Base-by-base conservation (phyloP, 1,140 invertebrate species). In the Brachionus asplanchnoidis region DNA sequence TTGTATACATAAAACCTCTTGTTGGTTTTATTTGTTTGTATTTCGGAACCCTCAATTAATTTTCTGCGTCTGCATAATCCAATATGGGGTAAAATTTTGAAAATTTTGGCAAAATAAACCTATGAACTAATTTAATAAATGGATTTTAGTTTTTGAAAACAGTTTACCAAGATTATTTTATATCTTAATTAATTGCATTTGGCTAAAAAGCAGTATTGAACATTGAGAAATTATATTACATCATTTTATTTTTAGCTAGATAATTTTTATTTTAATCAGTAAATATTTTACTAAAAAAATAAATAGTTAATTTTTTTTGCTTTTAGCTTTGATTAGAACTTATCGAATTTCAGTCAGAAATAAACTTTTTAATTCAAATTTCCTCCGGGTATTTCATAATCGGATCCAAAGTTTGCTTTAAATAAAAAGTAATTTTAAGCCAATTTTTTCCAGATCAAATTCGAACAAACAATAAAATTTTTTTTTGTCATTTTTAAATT, bases 1-100 rank as follows among this genome's bases (percentile, higher is more conserved):
- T 68, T 68, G 26, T 68, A 32, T 68, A 68, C n/a, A 32, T 68
- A 32, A 68, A 32, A 68, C 26, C 9, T 17, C 32, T 28, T n/a
- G 9, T 68, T 68, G 66, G 17, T 8, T 68, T 68, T 68, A 68
- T 68, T 68, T 68, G 26, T 68, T 32, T 68, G n/a, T 28, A n/a
- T 68, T 68, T 68, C 32, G 66, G 66, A 68, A 68, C 66, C 66
- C 66, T 68, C 66, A 68, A 68, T 68, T 68, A 68, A 68, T 68
- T 32, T 68, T 40, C n/a, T 20, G 7, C 53, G 53, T 60, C 53
- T 60, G 53, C 53, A 20, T 60, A 60, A 60, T 60, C 53, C 53
- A 23, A 60, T 60, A 60, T 60, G 17, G 17, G 9, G 17, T 20
- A 60, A 60, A 60, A 60, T 20, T 53, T 53, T 60, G n/a, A 5